A percentile compares a stretch with the other conserved stretches of the same genome.
Conservation (phyloP, 2,113 vertebrate genomes). For the Crotalus viridis region DNA sequence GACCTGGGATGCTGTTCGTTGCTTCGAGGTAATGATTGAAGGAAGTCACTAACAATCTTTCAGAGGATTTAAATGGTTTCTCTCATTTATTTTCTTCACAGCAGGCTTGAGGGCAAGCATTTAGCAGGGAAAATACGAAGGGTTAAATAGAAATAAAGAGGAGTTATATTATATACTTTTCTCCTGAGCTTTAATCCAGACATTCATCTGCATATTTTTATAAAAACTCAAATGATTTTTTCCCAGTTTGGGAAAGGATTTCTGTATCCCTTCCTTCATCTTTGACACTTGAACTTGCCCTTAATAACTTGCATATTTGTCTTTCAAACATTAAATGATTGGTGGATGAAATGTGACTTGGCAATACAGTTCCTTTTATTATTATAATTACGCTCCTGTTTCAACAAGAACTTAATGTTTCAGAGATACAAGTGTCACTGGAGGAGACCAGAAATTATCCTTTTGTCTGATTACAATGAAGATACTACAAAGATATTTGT, state of each 20-base stretch:
- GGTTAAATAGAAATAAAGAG: constrained; percentile 64
- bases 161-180: constrained; percentile 64
- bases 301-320: constrained; percentile 71
- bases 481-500: constrained; percentile 32
- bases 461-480: constrained; percentile 41
- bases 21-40: constrained; percentile 53
- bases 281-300: constrained; percentile 63
- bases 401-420: constrained; percentile 62
- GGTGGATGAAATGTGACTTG: constrained; percentile 61
- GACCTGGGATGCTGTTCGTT: constrained; percentile 47
- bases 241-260: constrained; percentile 53
- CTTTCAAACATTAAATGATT: constrained; percentile 62
- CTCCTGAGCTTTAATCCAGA: constrained; percentile 56
- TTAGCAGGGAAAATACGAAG: constrained; percentile 60
- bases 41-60: constrained; percentile 43
- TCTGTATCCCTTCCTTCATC: constrained; percentile 65
- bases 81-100: constrained; percentile 66
- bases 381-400: constrained; percentile 46
- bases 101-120: constrained; percentile 64
- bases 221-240: constrained; percentile 56
- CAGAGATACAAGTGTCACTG: constrained; percentile 51
- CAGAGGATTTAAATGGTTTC: constrained; percentile 48
- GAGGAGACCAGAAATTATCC: constrained; percentile 48
- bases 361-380: constrained; percentile 64
- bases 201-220: constrained; percentile 66